Percentiles rank a stretch among this genome's conserved stretches.
These are phyloP conservation scores for Otocyon megalotis DNA, from an alignment of 2,113 vertebrate species.

Conservation along the genomic window DNA sequence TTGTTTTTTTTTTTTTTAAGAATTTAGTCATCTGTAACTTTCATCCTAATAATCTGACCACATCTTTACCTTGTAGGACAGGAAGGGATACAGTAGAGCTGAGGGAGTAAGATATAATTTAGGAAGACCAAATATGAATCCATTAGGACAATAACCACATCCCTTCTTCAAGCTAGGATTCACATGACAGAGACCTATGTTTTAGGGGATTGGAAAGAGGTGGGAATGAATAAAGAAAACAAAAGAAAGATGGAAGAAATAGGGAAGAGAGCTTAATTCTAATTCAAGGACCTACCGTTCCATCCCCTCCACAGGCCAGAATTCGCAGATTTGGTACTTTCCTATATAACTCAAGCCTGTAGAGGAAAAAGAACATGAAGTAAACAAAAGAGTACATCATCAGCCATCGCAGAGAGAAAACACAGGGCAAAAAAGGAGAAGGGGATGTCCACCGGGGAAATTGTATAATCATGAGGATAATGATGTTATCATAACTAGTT, in stretches of 20 bases:
- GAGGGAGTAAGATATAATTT: neutral
- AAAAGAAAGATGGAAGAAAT: neutral
- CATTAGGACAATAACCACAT: neutral
- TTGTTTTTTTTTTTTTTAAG: neutral
- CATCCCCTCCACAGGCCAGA: conserved; percentile 91
- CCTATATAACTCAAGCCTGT: conserved; percentile 89
- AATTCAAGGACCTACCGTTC: conserved; percentile 87
- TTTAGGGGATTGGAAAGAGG: neutral
- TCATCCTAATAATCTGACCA: neutral
- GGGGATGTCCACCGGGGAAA: neutral
- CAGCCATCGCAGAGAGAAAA: neutral
- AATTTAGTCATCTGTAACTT: neutral
- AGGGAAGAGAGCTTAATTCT: neutral
- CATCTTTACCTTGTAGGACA: neutral
- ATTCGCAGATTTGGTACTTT: conserved; percentile 92
- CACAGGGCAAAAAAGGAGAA: rapidly evolving
- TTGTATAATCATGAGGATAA: rapidly evolving
- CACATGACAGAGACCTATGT: neutral
- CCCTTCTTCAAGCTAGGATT: neutral
- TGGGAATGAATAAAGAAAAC: neutral
- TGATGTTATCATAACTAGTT: neutral
- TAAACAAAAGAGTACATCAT: neutral
- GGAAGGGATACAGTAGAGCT: rapidly evolving
- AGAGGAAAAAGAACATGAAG: neutral
- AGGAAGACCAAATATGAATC: neutral